Percentiles rank a stretch among this genome's conserved stretches.
phyloP scores from a whole-genome alignment of 2,888 invertebrate species.

The Nomada lathburiana region DNA sequence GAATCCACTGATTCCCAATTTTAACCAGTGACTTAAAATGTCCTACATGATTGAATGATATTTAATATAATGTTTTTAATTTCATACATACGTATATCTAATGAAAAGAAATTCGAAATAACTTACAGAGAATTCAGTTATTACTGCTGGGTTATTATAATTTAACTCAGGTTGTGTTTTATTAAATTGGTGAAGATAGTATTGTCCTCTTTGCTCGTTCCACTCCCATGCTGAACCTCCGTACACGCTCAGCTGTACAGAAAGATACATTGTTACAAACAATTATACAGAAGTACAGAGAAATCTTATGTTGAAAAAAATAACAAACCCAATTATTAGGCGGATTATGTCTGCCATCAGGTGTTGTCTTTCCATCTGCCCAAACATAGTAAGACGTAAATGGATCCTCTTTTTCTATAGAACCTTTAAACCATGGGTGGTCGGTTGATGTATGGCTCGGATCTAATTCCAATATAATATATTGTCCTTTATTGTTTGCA shows the following conservation, averaged over 20 bases:
- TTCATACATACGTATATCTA: neutral
- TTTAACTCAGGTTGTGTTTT: conserved; percentile 91
- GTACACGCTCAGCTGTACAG: conserved; percentile 84
- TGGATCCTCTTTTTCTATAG: conserved; percentile 86
- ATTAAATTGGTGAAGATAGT: conserved; percentile 92
- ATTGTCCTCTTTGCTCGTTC: conserved; percentile 88
- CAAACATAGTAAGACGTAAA: conserved; percentile 93
- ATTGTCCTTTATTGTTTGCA: conserved; percentile 86
- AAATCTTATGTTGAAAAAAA: conserved; percentile 20
- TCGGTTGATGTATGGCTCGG: conserved; percentile 89
- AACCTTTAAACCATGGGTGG: conserved; percentile 90
- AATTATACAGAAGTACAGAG: neutral
- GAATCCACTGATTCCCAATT: conserved; percentile 93
- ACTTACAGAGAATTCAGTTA: conserved; percentile 86
- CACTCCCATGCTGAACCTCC: conserved; percentile 90
- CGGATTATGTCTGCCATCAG: conserved; percentile 81
- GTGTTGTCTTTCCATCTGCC: conserved; percentile 85
- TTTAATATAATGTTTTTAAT: neutral
- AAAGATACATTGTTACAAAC: neutral
- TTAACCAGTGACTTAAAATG: conserved; percentile 90
- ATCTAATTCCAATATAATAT: conserved; percentile 90
- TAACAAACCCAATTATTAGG: conserved; percentile 91
- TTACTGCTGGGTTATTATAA: conserved; percentile 89
- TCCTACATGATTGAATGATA: conserved; percentile 80
- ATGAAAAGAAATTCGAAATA: neutral